Evolutionary conservation across 1,140 invertebrate species (phyloP), one percentile per base, ranked within the genome.

Genomic region (Drosophila nebulosa): DNA sequence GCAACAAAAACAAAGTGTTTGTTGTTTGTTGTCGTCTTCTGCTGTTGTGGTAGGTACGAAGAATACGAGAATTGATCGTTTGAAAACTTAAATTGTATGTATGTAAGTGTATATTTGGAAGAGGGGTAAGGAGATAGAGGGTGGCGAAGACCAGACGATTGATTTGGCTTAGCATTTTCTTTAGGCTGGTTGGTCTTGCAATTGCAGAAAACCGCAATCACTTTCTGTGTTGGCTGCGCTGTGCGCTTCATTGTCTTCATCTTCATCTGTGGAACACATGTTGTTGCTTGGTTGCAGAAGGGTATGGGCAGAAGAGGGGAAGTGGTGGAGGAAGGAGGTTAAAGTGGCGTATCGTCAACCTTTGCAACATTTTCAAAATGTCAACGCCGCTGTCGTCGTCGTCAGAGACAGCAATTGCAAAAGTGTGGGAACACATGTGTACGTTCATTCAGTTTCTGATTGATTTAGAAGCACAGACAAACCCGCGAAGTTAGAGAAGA

Each of bases 311-410:
- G 12, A 9, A 35, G 35, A 12, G 0, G n/a, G 5, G 2, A 35
- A 26, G 4, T 26, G 35, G 4, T 3, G 36, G 6, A 39, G 1
- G 1, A 21, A 46, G 7, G 2, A 21, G 39, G 7, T 9, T 4
- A 2, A 42, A 18, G 39, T 18, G 39, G 7, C 14, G 16, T 46
- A 9, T 46, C 18, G 14, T 57, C 50, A 32, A 30, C 52, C 52
- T 55, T 65, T 74, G 71, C 71, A 74, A 67, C 59, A 57, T 74
- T 74, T 74, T 74, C 36, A 51, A 74, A 74, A 74, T 74, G 71
- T 64, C 71, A 74, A 67, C 70, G 39, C 14, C 14, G 36, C 14
- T 39, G 36, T 39, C 36, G 36, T 42, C 39, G 39, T 21, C 16
- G 22, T 30, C 24, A 53, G 22, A 26, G 22, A 57, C 62, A 67